phyloP scores from a whole-genome alignment of 2,888 invertebrate species.

The Rhamnusium bicolor region DNA sequence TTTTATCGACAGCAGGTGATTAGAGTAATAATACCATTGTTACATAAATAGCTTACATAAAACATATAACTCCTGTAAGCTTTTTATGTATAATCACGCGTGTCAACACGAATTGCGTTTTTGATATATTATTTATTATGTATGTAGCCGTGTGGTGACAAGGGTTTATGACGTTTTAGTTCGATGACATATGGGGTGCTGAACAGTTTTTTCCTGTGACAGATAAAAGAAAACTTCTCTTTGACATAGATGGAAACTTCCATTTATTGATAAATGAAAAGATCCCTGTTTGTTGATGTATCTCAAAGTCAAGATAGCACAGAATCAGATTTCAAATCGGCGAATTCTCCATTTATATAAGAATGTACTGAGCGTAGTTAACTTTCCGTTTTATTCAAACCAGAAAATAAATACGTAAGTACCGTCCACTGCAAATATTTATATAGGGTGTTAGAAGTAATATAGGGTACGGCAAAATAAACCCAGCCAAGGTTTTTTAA shows the following conservation, averaged over 20 bases:
- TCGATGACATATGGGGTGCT: slow-evolving; percentile 24
- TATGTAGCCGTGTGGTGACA: slow-evolving; percentile 18
- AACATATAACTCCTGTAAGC: slow-evolving; percentile 26
- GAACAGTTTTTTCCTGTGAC: neutral
- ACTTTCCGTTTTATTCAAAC: no score
- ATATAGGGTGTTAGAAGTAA: no score
- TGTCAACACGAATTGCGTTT: slow-evolving; percentile 30
- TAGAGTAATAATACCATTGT: slow-evolving; percentile 28
- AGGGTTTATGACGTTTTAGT: slow-evolving; percentile 32
- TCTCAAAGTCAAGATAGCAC: neutral
- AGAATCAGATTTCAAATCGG: neutral
- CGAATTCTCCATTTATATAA: neutral
- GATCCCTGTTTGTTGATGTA: neutral
- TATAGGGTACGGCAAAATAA: no score
- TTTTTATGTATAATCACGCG: slow-evolving; percentile 33
- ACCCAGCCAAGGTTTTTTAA: no score
- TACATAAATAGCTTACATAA: slow-evolving; percentile 27
- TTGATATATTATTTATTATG: slow-evolving; percentile 34
- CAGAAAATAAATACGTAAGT: no score
- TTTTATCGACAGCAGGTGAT: slow-evolving; percentile 28
- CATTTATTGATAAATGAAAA: neutral
- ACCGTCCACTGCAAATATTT: no score
- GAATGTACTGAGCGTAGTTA: no score
- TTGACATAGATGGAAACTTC: neutral
- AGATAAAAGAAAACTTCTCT: neutral